Evolutionary conservation across 2,797 vertebrate genomes (phyloP).

Genomic region (Sylvia borin): DNA sequence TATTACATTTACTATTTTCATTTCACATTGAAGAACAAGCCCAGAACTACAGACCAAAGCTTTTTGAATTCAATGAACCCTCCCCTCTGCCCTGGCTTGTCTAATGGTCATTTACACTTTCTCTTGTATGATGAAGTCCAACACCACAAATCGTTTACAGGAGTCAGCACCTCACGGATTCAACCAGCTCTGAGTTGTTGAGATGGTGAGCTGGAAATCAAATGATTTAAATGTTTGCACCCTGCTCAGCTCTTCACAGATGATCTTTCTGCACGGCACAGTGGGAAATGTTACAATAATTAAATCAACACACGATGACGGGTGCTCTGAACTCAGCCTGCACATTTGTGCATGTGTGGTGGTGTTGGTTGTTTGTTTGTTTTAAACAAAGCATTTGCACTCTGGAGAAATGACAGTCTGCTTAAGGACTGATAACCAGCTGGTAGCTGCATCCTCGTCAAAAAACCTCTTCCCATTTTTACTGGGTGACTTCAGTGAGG

Average conservation of each 20-base stretch:
- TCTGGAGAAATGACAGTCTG: background rate
- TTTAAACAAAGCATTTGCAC: background rate
- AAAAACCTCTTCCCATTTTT: background rate
- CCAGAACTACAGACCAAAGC: background rate
- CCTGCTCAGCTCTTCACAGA: background rate
- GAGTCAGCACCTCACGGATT: background rate
- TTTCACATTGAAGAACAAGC: background rate
- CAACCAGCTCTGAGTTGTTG: background rate
- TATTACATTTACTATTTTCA: background rate
- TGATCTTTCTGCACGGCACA: background rate
- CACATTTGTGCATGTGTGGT: background rate
- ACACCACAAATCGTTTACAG: background rate
- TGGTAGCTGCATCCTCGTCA: background rate
- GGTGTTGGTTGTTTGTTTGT: background rate
- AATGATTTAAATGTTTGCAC: conserved; percentile 30
- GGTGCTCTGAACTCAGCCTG: background rate
- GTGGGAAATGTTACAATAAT: conserved; percentile 24
- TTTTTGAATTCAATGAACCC: background rate
- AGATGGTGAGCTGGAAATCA: conserved; percentile 1
- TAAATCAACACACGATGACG: background rate
- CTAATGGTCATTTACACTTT: background rate
- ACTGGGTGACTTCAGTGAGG: background rate
- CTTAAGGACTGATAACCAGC: background rate
- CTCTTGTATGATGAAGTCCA: background rate
- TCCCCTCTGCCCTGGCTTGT: background rate